Conservation (phyloP, 2,888 invertebrate species). For the Brenthis hecate region DNA sequence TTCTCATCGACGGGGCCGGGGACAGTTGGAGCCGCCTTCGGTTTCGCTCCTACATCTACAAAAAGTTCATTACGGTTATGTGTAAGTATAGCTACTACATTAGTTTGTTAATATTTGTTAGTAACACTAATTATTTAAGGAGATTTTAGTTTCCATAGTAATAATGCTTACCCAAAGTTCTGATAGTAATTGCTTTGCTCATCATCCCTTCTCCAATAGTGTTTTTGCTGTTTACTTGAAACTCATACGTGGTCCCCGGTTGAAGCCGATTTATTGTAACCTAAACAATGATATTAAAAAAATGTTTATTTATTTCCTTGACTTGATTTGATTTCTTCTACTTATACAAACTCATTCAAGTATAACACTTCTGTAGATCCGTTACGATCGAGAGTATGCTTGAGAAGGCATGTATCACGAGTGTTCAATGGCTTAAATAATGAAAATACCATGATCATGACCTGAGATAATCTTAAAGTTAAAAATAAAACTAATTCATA, state of each 20-base stretch:
- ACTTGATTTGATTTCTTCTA: neutral
- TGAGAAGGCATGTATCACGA: no score
- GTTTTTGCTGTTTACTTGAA: constrained; percentile 97
- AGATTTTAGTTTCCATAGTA: neutral
- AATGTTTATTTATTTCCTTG: neutral
- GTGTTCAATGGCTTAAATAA: no score
- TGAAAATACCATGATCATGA: no score
- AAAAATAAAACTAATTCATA: no score
- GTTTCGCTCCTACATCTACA: constrained; percentile 83
- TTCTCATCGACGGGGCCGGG: constrained; percentile 85
- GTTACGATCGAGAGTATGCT: no score
- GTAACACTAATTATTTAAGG: neutral
- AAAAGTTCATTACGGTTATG: constrained; percentile 50
- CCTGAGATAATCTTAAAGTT: no score
- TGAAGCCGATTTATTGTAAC: constrained; percentile 95
- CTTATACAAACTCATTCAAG: no score
- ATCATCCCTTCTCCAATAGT: constrained; percentile 97
- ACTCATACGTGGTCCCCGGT: constrained; percentile 96
- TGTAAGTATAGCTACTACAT: constrained; percentile 2
- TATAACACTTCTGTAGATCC: no score
- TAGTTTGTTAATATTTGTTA: constrained; percentile 16
- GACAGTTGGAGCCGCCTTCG: constrained; percentile 79
- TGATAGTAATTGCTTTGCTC: constrained; percentile 94
- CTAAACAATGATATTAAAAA: constrained; percentile 47
- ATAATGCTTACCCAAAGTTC: constrained; percentile 90